Percentiles rank a stretch among this genome's conserved stretches.
Conservation (phyloP, 2,797 vertebrate species). For the Sebastes matsubarae region DNA sequence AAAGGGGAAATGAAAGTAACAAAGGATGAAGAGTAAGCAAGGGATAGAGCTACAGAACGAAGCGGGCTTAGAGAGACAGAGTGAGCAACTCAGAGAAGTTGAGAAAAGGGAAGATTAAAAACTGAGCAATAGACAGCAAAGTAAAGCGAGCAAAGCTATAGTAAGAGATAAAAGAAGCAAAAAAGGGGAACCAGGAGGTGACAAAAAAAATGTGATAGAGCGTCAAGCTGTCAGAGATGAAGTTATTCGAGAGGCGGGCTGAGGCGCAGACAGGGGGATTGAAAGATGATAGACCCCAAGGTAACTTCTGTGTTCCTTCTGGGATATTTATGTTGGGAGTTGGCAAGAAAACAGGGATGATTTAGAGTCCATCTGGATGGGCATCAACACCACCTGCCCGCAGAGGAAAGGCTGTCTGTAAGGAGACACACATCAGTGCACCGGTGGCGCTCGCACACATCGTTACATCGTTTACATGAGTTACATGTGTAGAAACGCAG, state of each 20-base stretch:
- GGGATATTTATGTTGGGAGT: conserved; percentile 68
- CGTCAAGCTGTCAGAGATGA: conserved; percentile 47
- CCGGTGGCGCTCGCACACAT: conserved; percentile 4
- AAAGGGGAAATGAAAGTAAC: conserved; percentile 10
- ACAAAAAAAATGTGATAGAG: conserved; percentile 25
- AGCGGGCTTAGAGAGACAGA: conserved; percentile 7
- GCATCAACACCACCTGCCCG: conserved; percentile 68
- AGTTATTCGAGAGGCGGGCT: conserved; percentile 46
- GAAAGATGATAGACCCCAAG: conserved; percentile 62
- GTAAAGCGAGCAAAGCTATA: conserved; percentile 25
- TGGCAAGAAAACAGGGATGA: conserved; percentile 61
- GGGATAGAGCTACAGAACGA: conserved; percentile 4
- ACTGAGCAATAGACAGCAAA: conserved; percentile 4
- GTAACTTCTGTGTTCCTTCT: conserved; percentile 64
- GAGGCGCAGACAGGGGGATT: conserved; percentile 35
- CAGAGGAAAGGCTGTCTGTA: conserved; percentile 54
- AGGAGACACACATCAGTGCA: conserved; percentile 26
- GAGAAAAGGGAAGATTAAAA: conserved; percentile 6
- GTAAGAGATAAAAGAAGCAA: conserved; percentile 20
- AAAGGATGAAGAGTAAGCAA: conserved; percentile 10
- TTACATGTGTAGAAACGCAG: conserved; percentile 19
- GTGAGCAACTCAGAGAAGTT: conserved; percentile 11
- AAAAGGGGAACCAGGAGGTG: background rate
- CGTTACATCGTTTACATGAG: conserved; percentile 28
- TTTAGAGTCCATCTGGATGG: conserved; percentile 74